Conservation (phyloP, 1,140 invertebrate species). For the Caenorhabditis tropicalis region DNA sequence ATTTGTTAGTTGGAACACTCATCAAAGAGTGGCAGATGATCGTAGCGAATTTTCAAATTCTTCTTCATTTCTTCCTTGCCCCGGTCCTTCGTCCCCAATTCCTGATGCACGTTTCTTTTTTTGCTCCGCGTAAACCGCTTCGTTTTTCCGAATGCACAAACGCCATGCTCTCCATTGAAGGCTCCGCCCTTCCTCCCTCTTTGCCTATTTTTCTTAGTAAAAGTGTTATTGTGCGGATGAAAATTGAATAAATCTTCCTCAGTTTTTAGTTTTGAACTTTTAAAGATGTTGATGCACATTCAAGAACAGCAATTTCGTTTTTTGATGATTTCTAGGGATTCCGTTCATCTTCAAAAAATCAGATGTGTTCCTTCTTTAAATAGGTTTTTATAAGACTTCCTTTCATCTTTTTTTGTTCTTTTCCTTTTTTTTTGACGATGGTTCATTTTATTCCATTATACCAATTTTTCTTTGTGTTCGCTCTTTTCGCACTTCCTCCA, state of each 20-base stretch:
- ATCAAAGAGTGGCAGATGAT: background rate
- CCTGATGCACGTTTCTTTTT: conserved; percentile 37
- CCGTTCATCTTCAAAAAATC: background rate
- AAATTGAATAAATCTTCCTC: background rate
- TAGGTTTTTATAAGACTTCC: background rate
- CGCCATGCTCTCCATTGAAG: conserved; percentile 22
- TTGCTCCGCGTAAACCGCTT: conserved; percentile 25
- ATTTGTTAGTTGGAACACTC: background rate
- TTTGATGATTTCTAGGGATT: background rate
- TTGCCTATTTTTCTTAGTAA: conserved; percentile 26
- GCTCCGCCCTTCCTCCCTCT: background rate
- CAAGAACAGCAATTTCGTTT: background rate
- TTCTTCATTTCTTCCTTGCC: background rate
- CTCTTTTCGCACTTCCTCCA: background rate
- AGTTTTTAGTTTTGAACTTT: background rate
- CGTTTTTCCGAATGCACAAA: conserved; percentile 44
- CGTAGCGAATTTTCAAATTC: conserved; percentile 5
- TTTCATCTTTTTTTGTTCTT: background rate
- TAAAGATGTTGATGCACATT: background rate
- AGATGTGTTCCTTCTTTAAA: background rate
- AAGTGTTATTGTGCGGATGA: conserved; percentile 3
- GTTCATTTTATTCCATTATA: background rate
- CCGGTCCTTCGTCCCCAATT: background rate
- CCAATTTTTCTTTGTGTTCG: background rate
- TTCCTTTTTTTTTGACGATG: background rate